Evolutionary conservation across 1,140 invertebrate genomes (phyloP).

Genomic region (Solen grandis): DNA sequence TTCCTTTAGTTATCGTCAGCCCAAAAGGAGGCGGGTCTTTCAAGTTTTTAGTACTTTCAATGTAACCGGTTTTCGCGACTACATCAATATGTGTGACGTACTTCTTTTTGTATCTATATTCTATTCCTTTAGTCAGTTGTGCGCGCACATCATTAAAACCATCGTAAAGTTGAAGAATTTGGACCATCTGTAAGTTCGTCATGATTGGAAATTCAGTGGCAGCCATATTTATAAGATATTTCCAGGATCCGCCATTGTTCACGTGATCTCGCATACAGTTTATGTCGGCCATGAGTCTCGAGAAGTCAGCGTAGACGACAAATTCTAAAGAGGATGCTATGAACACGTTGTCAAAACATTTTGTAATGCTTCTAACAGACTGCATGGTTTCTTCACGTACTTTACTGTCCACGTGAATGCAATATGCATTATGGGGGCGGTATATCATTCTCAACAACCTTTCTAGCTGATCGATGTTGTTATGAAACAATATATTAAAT

Average conservation of each 20-base stretch:
- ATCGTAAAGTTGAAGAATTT: slow-evolving; percentile 67
- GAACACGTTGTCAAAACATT: slow-evolving; percentile 72
- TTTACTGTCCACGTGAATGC: slow-evolving; percentile 67
- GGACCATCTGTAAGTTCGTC: slow-evolving; percentile 68
- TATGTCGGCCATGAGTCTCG: slow-evolving; percentile 66
- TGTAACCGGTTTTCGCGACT: slow-evolving; percentile 19
- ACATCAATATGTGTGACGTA: slow-evolving; percentile 30
- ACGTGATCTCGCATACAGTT: slow-evolving; percentile 71
- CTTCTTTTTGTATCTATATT: slow-evolving; percentile 18
- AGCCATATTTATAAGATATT: slow-evolving; percentile 70
- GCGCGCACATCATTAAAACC: slow-evolving; percentile 69
- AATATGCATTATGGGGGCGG: slow-evolving; percentile 66
- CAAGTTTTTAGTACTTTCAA: slow-evolving; percentile 13
- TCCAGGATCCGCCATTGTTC: slow-evolving; percentile 57
- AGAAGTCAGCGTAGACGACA: slow-evolving; percentile 64
- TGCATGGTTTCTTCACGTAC: slow-evolving; percentile 21
- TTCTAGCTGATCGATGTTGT: slow-evolving; percentile 58
- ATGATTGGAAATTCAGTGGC: slow-evolving; percentile 67
- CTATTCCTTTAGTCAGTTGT: slow-evolving; percentile 17
- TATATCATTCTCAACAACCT: slow-evolving; percentile 63
- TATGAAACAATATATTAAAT: slow-evolving; percentile 60
- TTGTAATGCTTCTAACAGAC: slow-evolving; percentile 38
- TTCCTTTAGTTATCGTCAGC: slow-evolving; percentile 69
- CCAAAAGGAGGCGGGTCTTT: slow-evolving; percentile 62
- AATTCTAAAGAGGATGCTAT: slow-evolving; percentile 62